Evolutionary conservation across 2,797 vertebrate genomes (phyloP).

Genomic region (Mormyrus hasselquistii): DNA sequence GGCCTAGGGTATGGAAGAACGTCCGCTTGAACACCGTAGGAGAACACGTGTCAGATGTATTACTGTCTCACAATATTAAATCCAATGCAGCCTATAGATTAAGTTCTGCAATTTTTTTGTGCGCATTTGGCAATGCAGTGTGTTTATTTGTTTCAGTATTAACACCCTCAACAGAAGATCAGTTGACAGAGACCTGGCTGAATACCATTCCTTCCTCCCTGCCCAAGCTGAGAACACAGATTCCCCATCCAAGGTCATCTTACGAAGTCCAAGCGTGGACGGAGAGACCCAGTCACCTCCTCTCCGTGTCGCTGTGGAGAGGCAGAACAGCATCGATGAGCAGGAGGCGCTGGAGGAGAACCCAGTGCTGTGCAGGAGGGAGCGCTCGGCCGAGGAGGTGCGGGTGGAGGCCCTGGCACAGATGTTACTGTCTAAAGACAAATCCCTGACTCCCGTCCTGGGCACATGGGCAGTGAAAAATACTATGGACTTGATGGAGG

Average conservation of each 20-base stretch:
- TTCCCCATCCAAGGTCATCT: neutral
- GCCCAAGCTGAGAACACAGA: constrained; percentile 7
- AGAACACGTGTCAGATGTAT: constrained; percentile 22
- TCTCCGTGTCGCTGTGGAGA: neutral
- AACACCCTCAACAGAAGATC: neutral
- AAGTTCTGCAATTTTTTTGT: neutral
- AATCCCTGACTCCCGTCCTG: constrained; percentile 75
- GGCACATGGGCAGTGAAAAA: constrained; percentile 79
- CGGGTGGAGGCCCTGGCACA: constrained; percentile 72
- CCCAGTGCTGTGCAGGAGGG: constrained; percentile 46
- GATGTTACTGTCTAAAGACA: constrained; percentile 77
- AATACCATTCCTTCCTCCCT: neutral
- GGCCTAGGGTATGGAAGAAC: neutral
- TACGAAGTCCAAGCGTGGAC: neutral
- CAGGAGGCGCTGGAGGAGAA: constrained; percentile 41
- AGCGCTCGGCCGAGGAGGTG: constrained; percentile 70
- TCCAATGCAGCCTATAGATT: neutral
- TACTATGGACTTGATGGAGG: constrained; percentile 85
- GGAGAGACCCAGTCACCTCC: neutral
- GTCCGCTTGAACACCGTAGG: neutral
- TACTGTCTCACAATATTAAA: neutral
- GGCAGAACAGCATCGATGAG: neutral
- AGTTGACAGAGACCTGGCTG: neutral
- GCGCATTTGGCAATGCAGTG: neutral
- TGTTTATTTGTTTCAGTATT: constrained; percentile 11